These are phyloP conservation scores for Lochmaea crataegi DNA, from an alignment of 2,888 invertebrate genomes.

Conservation along the genomic window DNA sequence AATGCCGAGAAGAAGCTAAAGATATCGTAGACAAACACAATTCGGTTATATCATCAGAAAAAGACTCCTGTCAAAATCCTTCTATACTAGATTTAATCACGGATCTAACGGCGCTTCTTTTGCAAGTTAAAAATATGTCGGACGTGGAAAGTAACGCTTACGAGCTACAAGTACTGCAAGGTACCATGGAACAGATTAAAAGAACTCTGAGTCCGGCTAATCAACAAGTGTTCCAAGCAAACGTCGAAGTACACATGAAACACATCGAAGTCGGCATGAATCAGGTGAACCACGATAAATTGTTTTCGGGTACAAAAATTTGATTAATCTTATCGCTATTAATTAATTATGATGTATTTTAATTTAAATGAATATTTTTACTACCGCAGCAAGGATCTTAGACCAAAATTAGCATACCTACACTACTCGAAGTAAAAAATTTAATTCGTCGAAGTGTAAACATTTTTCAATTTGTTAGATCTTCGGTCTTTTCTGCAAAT, in stretches of 20 bases:
- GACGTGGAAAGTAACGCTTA: constrained; percentile 89
- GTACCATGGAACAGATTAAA: constrained; percentile 89
- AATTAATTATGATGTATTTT: no score
- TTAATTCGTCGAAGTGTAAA: no score
- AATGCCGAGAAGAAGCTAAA: constrained; percentile 86
- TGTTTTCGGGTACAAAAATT: constrained; percentile 13
- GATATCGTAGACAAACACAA: constrained; percentile 82
- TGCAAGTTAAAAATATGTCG: constrained; percentile 84
- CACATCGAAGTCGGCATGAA: constrained; percentile 83
- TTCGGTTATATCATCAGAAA: constrained; percentile 70
- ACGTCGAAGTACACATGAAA: constrained; percentile 92
- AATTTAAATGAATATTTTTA: no score
- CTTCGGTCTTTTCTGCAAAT: no score
- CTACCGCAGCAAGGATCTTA: no score
- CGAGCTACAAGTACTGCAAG: constrained; percentile 90
- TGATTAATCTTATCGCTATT: not conserved
- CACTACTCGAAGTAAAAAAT: no score
- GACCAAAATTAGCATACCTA: no score
- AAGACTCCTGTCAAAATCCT: constrained; percentile 66
- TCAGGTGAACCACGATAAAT: constrained; percentile 41
- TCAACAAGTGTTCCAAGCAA: constrained; percentile 83
- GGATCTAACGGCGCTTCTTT: constrained; percentile 88
- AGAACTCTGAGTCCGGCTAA: constrained; percentile 80
- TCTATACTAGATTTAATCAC: constrained; percentile 83
- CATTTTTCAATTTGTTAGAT: no score